Evolutionary conservation across 1,140 invertebrate genomes (phyloP), one percentile per base, ranked within the genome.

Genomic region (Zeugodacus cucurbitae): DNA sequence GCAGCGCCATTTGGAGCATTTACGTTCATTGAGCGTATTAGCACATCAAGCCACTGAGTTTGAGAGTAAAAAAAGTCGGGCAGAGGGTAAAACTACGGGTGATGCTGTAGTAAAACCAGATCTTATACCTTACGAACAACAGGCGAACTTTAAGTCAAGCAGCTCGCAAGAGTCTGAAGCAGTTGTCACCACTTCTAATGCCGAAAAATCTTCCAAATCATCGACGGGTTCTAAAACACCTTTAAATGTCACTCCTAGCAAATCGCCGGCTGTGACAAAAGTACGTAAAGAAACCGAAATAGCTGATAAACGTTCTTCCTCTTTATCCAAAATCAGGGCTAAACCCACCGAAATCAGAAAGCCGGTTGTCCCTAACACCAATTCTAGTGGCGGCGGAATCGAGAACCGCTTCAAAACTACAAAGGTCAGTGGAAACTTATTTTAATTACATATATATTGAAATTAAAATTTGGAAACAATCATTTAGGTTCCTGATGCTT

Each of bases 11-110:
- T 89, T 93, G 67, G 90, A 91, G 22, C 92, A 92, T 87, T 85
- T 93, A 29, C 90, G 90, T 8, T 90, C 89, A 2, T 87, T 92
- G 2, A 90, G 92, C 64, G 91, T 93, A 20, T 78, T 93, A 11
- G 93, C 93, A 2, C 90, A 90, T 62, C 93, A 93, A 88, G 93
- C 93, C 10, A 92, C 89, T 22, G 93, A 93, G 88, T 93, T 92
- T 67, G 91, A 93, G 64, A 89, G 88, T 22, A 90, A 92, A 74
- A 92, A 91, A 86, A 90, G 90, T 88, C 90, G 90, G 6, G 90
- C 89, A 1, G 93, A 93, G 70, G 89, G 90, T 11, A 93, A 93
- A 67, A 62, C 89, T 0, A 3, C 48, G 1, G 32, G 14, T 7
- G 67, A 59, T 62, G 90, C 88, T n/a, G 29, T 89, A 11, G 78